Conservation (phyloP, 92 coral and sea anemone genomes). For the Pocillopora meandrina region DNA sequence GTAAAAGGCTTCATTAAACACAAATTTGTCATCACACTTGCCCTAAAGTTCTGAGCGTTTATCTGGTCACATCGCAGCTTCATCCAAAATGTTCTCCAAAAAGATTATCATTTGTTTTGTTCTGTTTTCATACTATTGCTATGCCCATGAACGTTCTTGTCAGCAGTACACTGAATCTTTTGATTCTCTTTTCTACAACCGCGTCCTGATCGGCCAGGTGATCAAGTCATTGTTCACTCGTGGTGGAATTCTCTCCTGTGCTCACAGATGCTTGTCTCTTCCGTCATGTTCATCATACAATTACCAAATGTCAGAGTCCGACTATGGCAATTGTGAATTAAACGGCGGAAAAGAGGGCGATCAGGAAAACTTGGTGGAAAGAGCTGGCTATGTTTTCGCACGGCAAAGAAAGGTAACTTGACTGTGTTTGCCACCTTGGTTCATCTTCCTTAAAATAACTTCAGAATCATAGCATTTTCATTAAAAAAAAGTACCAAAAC, state of each 20-base stretch:
- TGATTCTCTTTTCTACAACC: background rate
- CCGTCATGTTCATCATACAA: background rate
- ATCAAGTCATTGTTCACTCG: slow-evolving; percentile 5
- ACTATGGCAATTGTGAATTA: background rate
- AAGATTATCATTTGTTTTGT: no score
- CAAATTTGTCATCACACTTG: no score
- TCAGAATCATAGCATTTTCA: no score
- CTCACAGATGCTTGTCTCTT: slow-evolving; percentile 1
- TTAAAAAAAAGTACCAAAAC: no score
- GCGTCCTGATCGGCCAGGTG: slow-evolving; percentile 3
- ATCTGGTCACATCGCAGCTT: no score
- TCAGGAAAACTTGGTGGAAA: background rate
- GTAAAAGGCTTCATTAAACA: no score
- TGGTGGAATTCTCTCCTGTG: slow-evolving; percentile 11
- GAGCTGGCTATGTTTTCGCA: background rate
- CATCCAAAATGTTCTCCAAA: no score
- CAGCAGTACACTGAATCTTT: background rate
- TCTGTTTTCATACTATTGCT: no score
- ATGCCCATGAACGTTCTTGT: no score
- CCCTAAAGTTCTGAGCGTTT: no score
- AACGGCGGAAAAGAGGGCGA: background rate
- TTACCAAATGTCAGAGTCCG: background rate
- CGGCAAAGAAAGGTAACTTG: background rate
- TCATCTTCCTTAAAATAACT: no score
- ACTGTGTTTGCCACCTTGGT: background rate